A percentile compares a stretch with the other conserved stretches of the same genome.
Conservation (phyloP, 2,888 invertebrate genomes). For the Aricia artaxerxes region DNA sequence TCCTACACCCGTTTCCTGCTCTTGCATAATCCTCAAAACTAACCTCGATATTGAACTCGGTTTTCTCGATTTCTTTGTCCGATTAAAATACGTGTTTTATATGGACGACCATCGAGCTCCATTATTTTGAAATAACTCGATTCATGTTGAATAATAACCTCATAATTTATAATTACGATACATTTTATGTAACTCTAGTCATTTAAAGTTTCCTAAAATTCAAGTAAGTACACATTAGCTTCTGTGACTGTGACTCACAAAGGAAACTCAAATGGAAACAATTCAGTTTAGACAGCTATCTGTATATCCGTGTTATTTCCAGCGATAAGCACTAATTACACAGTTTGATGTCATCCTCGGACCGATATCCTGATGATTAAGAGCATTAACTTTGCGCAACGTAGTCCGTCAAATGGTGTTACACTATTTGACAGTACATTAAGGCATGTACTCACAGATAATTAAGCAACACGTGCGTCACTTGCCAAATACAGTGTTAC, state of each 20-base stretch:
- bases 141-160: conserved; percentile 1
- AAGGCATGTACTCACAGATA: conserved; percentile 15
- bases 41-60: conserved; percentile 51
- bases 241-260: neutral
- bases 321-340: conserved; percentile 39
- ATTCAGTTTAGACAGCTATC: neutral
- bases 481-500: conserved; percentile 30
- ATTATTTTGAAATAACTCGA: conserved; percentile 13
- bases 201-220: neutral
- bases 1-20: conserved; percentile 64
- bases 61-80: conserved; percentile 27
- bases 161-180: neutral
- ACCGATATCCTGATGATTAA: conserved; percentile 27
- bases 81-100: conserved; percentile 14
- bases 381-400: conserved; percentile 32
- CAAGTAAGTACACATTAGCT: neutral
- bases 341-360: conserved; percentile 37
- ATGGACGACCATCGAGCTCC: neutral
- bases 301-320: conserved; percentile 38
- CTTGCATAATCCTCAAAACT: conserved; percentile 48
- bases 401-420: conserved; percentile 19
- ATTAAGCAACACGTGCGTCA: conserved; percentile 28
- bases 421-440: conserved; percentile 30
- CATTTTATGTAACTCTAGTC: neutral
- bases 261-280: neutral